phyloP scores from a whole-genome alignment of 2,797 vertebrate species.

The Emys orbicularis region DNA sequence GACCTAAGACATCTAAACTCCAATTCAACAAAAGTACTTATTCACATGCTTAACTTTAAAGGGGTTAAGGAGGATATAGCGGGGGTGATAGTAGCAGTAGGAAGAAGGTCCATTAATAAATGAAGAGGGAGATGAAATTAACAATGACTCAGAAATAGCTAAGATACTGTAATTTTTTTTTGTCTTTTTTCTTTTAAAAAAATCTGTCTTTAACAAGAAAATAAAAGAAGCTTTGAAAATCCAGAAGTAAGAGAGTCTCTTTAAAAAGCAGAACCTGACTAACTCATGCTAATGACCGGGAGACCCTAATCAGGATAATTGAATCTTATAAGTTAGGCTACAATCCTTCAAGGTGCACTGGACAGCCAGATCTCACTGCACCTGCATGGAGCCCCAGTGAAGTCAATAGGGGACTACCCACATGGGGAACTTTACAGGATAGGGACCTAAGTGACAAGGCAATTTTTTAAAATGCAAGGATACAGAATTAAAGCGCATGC shows the following conservation, averaged over 20 bases:
- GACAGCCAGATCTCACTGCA: background rate
- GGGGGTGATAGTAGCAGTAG: too few relatives aligned
- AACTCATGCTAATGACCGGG: background rate
- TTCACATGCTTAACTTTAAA: background rate
- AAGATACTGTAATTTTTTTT: background rate
- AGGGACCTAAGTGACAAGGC: background rate
- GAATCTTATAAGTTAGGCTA: background rate
- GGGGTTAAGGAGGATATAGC: accelerated
- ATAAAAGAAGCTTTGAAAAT: background rate
- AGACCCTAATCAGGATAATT: background rate
- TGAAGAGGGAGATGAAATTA: background rate
- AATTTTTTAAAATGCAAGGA: background rate
- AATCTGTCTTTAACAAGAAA: background rate
- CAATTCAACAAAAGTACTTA: background rate
- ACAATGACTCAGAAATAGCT: accelerated
- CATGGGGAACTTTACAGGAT: background rate
- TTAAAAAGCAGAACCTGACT: background rate
- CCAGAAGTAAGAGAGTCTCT: background rate
- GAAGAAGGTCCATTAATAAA: background rate
- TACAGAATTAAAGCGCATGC: background rate
- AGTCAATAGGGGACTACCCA: background rate
- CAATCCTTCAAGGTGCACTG: background rate
- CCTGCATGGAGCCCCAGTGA: background rate
- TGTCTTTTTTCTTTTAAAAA: background rate
- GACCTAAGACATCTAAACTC: background rate